Base-by-base conservation (phyloP, 2,888 invertebrate genomes). In the Andrena marginata region DNA sequence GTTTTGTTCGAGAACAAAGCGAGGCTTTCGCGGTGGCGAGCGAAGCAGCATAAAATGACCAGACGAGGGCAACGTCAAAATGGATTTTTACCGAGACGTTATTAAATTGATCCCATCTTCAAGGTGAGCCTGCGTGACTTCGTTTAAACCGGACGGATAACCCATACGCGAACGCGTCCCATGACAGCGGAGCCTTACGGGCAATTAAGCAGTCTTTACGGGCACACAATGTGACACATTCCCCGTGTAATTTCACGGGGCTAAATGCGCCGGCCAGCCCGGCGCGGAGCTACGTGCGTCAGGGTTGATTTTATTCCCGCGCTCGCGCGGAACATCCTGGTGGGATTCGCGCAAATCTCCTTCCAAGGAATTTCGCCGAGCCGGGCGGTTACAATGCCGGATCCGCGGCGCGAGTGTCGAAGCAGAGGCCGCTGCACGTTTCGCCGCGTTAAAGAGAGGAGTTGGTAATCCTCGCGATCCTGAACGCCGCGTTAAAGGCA, bases 181-280 rank as follows among this genome's bases (percentile, higher is more conserved):
- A 60, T 65, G 29, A 60, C 77, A 31, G 67, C 56, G 16, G 67
- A 78, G 69, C 48, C 80, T 82, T 80, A 82, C 72, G 56, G 69
- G 82, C 87, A 88, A 88, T 88, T 88, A 88, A 88, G 65, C 64
- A 67, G 77, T 85, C 78, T 87, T 88, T 89, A 85, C 60, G 85
- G 85, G 77, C 78, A 26, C 77, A 72, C 78, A 68, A 80, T 82
- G 82, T 78, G 86, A 85, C 86, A 84, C 77, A 80, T 82, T 84
- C 60, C 72, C 62, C 48, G 65, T 79, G 69, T 74, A 81, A 86
- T 80, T 87, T 76, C 59, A 51, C 60, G 60, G 71, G 42, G 64
- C 49, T 70, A 64, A 86, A 68, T 56, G 75, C 71, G 59, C 10
- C 62, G 23, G 49, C 33, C 31, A 3, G 20, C 10, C n/a, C 33